Conservation (phyloP, 2,113 vertebrate genomes). For the Trematocara stigmaticum region DNA sequence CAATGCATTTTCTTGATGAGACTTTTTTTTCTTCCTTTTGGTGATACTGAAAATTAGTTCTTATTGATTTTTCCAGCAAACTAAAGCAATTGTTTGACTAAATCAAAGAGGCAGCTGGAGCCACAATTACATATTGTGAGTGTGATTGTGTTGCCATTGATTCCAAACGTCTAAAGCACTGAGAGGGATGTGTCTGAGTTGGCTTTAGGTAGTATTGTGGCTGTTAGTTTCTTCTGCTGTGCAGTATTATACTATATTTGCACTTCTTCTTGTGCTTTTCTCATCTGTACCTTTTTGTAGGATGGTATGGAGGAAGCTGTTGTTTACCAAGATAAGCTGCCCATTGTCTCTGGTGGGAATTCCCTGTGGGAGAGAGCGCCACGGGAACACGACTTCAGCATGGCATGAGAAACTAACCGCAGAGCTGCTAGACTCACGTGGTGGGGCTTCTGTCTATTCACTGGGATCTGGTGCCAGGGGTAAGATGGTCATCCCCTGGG, state of each 20-base stretch:
- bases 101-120: constrained; percentile 66
- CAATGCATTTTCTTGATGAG: constrained; percentile 59
- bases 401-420: constrained; percentile 14
- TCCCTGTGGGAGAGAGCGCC: constrained; percentile 57
- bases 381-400: constrained; percentile 27
- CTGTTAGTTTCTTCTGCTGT: not conserved
- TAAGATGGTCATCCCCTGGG: constrained; percentile 42
- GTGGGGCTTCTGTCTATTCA: constrained; percentile 32
- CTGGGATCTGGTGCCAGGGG: constrained; percentile 56
- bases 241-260: constrained; percentile 44
- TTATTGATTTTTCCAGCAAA: constrained; percentile 50
- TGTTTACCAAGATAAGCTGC: constrained; percentile 73
- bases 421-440: constrained; percentile 1
- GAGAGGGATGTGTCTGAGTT: constrained; percentile 47
- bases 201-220: constrained; percentile 17
- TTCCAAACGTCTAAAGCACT: constrained; percentile 49
- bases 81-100: constrained; percentile 64
- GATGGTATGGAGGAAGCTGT: constrained; percentile 58
- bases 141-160: constrained; percentile 63
- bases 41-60: constrained; percentile 61
- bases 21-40: constrained; percentile 33
- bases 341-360: constrained; percentile 69
- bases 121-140: constrained; percentile 65
- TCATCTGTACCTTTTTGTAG: constrained; percentile 48
- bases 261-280: constrained; percentile 37